Evolutionary conservation across 2,113 vertebrate genomes (phyloP).

Genomic region (Chaetodon trifascialis): DNA sequence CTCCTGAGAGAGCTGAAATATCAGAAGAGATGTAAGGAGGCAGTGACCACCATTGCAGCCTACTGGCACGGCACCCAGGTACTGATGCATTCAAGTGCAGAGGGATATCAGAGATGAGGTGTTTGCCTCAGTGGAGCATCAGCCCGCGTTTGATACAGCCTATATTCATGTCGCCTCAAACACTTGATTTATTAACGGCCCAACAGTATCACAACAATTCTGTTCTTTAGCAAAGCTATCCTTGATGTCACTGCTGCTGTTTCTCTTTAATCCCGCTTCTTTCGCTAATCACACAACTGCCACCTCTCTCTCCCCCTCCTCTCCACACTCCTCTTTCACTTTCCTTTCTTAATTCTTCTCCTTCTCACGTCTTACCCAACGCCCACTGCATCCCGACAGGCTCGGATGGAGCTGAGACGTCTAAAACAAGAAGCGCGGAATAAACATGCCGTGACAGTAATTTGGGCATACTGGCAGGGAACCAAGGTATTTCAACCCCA

Average conservation of each 20-base stretch:
- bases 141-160: constrained; percentile 5
- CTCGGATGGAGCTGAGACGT: constrained; percentile 94
- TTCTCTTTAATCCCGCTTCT: constrained; percentile 50
- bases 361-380: constrained; percentile 78
- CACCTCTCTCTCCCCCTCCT: constrained; percentile 10
- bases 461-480: constrained; percentile 99
- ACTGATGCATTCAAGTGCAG: constrained; percentile 45
- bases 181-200: constrained; percentile 18
- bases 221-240: constrained; percentile 43
- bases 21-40: constrained; percentile 93
- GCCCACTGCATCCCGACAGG: constrained; percentile 83
- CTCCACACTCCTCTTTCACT: constrained; percentile 36
- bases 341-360: constrained; percentile 34
- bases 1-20: constrained; percentile 94
- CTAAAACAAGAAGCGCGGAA: constrained; percentile 96
- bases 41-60: constrained; percentile 93
- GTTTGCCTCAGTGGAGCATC: neutral
- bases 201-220: constrained; percentile 21
- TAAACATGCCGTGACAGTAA: constrained; percentile 97
- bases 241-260: constrained; percentile 46
- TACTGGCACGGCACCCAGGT: constrained; percentile 98
- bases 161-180: constrained; percentile 15
- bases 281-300: constrained; percentile 67
- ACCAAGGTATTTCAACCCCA: constrained; percentile 92
- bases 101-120: constrained; percentile 2